Conservation (phyloP, 2,888 invertebrate species). For the Drosophila kuntzei region DNA sequence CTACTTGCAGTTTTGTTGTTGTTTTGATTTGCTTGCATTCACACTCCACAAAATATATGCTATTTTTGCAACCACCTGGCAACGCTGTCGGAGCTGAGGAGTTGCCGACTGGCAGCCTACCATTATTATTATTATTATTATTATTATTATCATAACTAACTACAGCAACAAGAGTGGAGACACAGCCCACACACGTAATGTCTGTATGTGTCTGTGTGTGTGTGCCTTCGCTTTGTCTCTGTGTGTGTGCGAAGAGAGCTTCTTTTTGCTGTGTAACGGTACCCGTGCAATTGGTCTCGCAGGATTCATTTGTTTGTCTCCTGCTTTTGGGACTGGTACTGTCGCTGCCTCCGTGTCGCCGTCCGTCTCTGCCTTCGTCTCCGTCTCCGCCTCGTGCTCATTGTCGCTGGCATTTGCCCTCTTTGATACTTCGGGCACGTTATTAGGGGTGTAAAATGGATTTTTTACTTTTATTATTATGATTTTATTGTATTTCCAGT, state of each 20-base stretch:
- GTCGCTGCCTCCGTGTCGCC: slow-evolving; percentile 16
- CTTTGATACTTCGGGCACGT: slow-evolving; percentile 38
- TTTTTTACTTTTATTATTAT: slow-evolving; percentile 82
- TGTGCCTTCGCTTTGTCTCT: neutral
- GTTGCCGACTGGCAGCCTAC: slow-evolving; percentile 11
- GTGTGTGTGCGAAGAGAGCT: slow-evolving; percentile 35
- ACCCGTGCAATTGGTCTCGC: slow-evolving; percentile 78
- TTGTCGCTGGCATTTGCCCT: slow-evolving; percentile 58
- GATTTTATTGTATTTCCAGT: slow-evolving; percentile 80
- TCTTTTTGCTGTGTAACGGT: slow-evolving; percentile 39
- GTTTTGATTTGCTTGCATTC: slow-evolving; percentile 60
- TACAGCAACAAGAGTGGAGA: slow-evolving; percentile 23
- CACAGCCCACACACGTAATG: slow-evolving; percentile 29
- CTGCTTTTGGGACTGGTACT: slow-evolving; percentile 20
- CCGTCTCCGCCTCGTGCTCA: slow-evolving; percentile 33
- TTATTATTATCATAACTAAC: slow-evolving; percentile 62
- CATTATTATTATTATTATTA: slow-evolving; percentile 59
- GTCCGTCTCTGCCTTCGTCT: slow-evolving; percentile 2
- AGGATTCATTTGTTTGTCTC: slow-evolving; percentile 78
- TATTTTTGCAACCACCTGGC: slow-evolving; percentile 37
- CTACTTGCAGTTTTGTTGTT: slow-evolving; percentile 48
- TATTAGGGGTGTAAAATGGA: slow-evolving; percentile 83
- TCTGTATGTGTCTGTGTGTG: slow-evolving; percentile 9
- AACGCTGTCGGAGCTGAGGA: slow-evolving; percentile 15
- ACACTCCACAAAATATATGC: slow-evolving; percentile 19